Conservation (phyloP, 1,140 invertebrate species). For the Brachionus sp. region DNA sequence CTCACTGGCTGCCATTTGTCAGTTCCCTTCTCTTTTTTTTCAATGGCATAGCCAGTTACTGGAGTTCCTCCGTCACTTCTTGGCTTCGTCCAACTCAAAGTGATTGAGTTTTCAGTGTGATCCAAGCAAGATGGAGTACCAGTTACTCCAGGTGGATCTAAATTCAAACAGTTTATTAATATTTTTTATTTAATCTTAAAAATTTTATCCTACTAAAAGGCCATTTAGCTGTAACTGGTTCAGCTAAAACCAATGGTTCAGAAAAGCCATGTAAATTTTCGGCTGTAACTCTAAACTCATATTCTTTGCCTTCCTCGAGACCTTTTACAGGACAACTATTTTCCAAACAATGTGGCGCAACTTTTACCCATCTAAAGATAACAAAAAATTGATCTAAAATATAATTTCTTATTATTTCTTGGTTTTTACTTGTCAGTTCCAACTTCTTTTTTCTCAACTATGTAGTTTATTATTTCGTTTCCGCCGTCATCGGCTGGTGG, state of each 20-base stretch:
- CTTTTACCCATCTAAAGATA: slow-evolving; percentile 42
- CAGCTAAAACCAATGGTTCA: slow-evolving; percentile 78
- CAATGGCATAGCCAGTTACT: slow-evolving; percentile 83
- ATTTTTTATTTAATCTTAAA: not conserved
- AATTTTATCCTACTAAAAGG: slow-evolving; percentile 71
- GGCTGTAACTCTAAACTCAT: slow-evolving; percentile 95
- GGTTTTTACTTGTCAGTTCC: slow-evolving; percentile 66
- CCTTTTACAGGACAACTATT: slow-evolving; percentile 82
- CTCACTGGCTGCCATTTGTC: slow-evolving; percentile 58
- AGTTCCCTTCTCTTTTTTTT: slow-evolving; percentile 76
- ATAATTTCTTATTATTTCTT: not conserved
- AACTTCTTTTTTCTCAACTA: slow-evolving; percentile 78
- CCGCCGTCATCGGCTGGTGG: slow-evolving; percentile 82
- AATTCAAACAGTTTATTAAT: slow-evolving; percentile 42
- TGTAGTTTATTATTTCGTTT: slow-evolving; percentile 88
- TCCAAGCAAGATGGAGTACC: slow-evolving; percentile 79
- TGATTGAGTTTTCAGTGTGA: slow-evolving; percentile 86
- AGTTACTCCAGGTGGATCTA: slow-evolving; percentile 79
- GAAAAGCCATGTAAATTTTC: slow-evolving; percentile 94
- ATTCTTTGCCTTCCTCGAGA: slow-evolving; percentile 79
- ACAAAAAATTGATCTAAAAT: not conserved
- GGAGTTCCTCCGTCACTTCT: slow-evolving; percentile 73
- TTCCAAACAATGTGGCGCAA: slow-evolving; percentile 62
- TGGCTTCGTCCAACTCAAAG: slow-evolving; percentile 85
- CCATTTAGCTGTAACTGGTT: slow-evolving; percentile 87